A percentile compares a stretch with the other conserved stretches of the same genome.
Evolutionary conservation across 2,797 vertebrate species (phyloP).

Genomic region (Melanotaenia parkinsoni): DNA sequence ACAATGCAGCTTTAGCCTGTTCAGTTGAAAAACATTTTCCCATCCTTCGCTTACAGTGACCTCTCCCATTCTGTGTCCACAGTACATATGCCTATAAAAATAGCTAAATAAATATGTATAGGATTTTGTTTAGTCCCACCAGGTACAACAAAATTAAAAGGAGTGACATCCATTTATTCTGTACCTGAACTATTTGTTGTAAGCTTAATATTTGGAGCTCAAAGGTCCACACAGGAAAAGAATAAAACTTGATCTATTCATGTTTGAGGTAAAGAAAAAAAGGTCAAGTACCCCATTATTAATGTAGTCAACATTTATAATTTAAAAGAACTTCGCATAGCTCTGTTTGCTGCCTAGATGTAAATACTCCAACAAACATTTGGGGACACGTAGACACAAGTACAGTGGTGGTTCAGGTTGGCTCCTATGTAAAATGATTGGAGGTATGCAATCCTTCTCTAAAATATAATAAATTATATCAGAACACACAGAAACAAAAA

Average conservation of each 20-base stretch:
- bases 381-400: constrained; percentile 5
- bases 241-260: background rate
- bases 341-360: background rate
- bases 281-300: no score
- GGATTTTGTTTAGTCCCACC: background rate
- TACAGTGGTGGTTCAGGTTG: constrained; percentile 35
- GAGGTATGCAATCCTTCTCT: background rate
- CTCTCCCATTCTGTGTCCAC: constrained; percentile 35
- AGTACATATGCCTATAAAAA: constrained; percentile 57
- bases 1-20: constrained; percentile 67
- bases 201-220: background rate
- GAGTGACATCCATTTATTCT: constrained; percentile 2
- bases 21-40: constrained; percentile 62
- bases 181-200: constrained; percentile 7
- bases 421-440: constrained; percentile 2
- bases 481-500: background rate
- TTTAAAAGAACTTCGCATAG: background rate
- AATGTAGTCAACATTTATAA: no score
- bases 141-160: constrained; percentile 18
- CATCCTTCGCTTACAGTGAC: constrained; percentile 27
- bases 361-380: background rate
- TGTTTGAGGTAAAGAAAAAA: no score
- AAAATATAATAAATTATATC: background rate
- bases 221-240: background rate
- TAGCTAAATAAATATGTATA: constrained; percentile 73